Conservation (phyloP, 2,888 invertebrate species). For the Cephus sareptanus region DNA sequence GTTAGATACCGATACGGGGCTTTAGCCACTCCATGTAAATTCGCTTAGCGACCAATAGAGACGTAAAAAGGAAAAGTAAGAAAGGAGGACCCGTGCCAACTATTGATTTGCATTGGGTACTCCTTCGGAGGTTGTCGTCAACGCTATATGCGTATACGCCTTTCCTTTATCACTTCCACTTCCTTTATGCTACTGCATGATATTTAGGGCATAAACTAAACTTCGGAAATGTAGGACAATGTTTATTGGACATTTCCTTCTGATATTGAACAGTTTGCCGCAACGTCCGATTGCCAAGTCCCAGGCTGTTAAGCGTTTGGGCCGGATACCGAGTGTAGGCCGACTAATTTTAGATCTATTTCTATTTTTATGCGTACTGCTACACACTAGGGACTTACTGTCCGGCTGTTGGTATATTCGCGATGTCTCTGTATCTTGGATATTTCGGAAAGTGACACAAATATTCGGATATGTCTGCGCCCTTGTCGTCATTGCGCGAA, state of each 20-base stretch:
- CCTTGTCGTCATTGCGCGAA: background rate
- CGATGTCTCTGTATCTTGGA: slow-evolving; percentile 40
- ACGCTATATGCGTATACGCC: background rate
- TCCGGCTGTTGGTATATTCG: slow-evolving; percentile 40
- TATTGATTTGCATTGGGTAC: background rate
- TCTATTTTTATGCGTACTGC: slow-evolving; percentile 53
- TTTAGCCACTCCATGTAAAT: background rate
- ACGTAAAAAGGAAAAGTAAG: background rate
- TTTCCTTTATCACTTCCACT: background rate
- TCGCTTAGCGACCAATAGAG: background rate
- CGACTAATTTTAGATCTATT: slow-evolving; percentile 59
- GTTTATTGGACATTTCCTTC: background rate
- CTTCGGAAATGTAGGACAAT: background rate
- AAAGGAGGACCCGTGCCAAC: background rate
- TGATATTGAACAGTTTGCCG: background rate
- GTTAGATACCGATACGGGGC: background rate
- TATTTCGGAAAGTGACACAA: slow-evolving; percentile 53
- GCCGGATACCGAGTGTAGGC: slow-evolving; percentile 62
- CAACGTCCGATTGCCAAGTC: slow-evolving; percentile 29
- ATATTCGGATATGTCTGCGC: slow-evolving; percentile 34
- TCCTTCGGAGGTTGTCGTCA: background rate
- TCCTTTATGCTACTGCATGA: background rate
- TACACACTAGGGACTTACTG: slow-evolving; percentile 20
- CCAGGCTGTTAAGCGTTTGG: slow-evolving; percentile 56
- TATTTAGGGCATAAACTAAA: background rate